phyloP scores from a whole-genome alignment of 2,888 invertebrate genomes.

The Euzetes globulus region DNA sequence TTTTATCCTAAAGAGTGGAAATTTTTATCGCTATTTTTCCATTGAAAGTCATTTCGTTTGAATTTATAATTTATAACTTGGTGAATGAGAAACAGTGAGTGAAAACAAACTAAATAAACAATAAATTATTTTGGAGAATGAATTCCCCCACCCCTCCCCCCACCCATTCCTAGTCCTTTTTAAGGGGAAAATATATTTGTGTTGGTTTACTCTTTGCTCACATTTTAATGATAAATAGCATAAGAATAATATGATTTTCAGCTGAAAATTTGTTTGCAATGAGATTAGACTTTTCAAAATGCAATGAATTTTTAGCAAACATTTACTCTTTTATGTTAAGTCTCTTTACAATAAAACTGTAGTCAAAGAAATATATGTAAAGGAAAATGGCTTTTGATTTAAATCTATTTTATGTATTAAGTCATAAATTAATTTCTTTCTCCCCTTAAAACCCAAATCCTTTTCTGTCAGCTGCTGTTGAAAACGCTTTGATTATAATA shows the following conservation, averaged over 20 bases:
- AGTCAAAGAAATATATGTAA: not conserved
- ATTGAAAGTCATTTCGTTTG: no score
- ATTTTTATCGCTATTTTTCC: no score
- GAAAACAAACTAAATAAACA: no score
- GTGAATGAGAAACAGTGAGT: no score
- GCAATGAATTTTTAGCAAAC: slow-evolving; percentile 13
- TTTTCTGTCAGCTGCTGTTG: not conserved
- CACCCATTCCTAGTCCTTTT: no score
- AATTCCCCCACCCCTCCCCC: no score
- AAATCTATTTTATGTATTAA: not conserved
- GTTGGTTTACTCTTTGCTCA: not conserved
- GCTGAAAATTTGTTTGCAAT: not conserved
- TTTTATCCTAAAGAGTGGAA: no score
- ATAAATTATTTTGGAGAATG: no score
- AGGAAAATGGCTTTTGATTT: not conserved
- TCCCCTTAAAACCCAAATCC: not conserved
- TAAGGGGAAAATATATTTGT: no score
- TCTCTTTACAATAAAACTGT: not conserved
- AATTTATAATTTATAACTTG: no score
- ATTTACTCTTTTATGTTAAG: not conserved
- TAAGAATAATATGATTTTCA: slow-evolving; percentile 8
- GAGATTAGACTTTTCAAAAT: slow-evolving; percentile 10
- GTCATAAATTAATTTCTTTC: not conserved
- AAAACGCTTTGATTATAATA: not conserved
- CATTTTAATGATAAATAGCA: slow-evolving; percentile 4